Evolutionary conservation across 2,113 vertebrate genomes (phyloP), one percentile per base, ranked within the genome.

Genomic region (Hirundichthys speculiger): DNA sequence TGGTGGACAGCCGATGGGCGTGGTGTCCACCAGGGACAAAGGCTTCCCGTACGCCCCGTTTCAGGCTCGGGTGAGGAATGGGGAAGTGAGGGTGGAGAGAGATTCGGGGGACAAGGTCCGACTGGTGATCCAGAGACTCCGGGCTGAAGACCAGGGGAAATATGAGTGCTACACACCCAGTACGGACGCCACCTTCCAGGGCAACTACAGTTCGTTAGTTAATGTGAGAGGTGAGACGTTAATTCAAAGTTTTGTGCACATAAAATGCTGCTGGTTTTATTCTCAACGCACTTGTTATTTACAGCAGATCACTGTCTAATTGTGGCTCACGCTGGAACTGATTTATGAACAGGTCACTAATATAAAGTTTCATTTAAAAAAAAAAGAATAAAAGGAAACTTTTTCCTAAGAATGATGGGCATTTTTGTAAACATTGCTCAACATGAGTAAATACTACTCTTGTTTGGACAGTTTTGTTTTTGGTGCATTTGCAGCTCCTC

Each of bases 161-260:
- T 96, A 94, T 0, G 95, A 97, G 67, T 97, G 95, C 82, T 95
- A 95, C 87, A 96, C 95, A 0, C 95, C 95, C 8, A 94, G 93
- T 77, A 97, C 95, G 0, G 95, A 96, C 62, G 11, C 50, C 10
- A 85, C 40, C 3, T 96, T 93, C 86, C 88, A 88, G 40, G 95
- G 95, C 20, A 94, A 84, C 83, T 96, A 96, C 86, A 96, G 94
- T 4, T 77, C 74, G 53, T 84, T 84, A 13, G 92, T 95, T 38
- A 47, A 69, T 5, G 90, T 97, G 45, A 94, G 91, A 94, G 95
- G 95, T 96, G 87, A 49, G 22, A 43, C 18, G 13, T 34, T 15
- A 15, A 21, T 34, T 15, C 10, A 30, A 53, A 19, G 16, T n/a
- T 50, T 16, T 46, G 2, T n/a, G 9, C 22, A 0, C 16, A 40